A percentile compares a stretch with the other conserved stretches of the same genome.
Evolutionary conservation across 2,113 vertebrate genomes (phyloP).

Genomic region (Rhabdornis inornatus): DNA sequence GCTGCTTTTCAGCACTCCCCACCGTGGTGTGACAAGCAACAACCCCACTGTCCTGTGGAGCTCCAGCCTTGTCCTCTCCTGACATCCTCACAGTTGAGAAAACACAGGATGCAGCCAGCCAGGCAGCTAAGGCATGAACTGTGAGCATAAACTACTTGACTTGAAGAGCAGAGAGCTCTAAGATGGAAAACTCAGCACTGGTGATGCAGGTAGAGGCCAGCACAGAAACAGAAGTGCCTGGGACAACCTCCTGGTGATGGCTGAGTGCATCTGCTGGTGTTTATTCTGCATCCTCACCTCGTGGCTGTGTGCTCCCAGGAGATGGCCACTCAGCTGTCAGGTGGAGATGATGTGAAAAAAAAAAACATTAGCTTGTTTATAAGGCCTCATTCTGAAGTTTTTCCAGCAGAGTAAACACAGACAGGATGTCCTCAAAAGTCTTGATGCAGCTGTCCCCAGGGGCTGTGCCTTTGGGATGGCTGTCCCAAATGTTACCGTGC

Average conservation of each 20-base stretch:
- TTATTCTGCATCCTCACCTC: not conserved
- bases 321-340: not conserved
- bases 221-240: not conserved
- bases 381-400: not conserved
- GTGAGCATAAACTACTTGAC: not conserved
- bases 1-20: not conserved
- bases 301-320: not conserved
- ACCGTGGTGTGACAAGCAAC: rapidly evolving
- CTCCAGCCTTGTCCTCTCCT: not conserved
- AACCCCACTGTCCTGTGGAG: rapidly evolving
- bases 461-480: not conserved
- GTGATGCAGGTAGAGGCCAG: not conserved
- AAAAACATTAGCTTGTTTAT: not conserved
- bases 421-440: not conserved
- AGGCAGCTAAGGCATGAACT: not conserved
- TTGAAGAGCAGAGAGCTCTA: not conserved
- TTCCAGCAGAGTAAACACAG: not conserved
- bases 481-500: rapidly evolving
- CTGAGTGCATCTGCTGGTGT: not conserved
- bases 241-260: not conserved
- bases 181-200: not conserved
- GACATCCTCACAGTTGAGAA: not conserved
- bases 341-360: not conserved
- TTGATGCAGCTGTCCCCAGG: not conserved
- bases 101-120: rapidly evolving